Conservation (phyloP, 2,113 vertebrate species). For the Datnioides undecimradiatus region DNA sequence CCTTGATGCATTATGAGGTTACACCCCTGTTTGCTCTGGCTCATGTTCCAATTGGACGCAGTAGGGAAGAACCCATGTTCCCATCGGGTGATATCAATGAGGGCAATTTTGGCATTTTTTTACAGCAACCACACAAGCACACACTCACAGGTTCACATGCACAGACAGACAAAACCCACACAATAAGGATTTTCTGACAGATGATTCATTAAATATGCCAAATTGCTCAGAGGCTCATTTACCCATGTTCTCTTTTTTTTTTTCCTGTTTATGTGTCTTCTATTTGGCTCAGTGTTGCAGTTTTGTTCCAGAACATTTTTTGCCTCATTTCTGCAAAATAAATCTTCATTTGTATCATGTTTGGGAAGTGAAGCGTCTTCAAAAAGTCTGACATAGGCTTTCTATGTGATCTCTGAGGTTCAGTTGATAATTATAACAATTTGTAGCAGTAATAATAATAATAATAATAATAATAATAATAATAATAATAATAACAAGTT, state of each 20-base stretch:
- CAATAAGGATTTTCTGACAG: conserved; percentile 34
- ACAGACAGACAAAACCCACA: conserved; percentile 8
- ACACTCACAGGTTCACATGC: conserved; percentile 1
- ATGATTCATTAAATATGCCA: conserved; percentile 40
- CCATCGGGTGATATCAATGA: conserved; percentile 54
- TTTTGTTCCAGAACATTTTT: conserved; percentile 31
- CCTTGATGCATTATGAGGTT: conserved; percentile 64
- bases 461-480: too few relatives aligned
- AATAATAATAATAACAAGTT: too few relatives aligned
- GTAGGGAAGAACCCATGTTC: conserved; percentile 51
- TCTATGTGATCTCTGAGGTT: not conserved
- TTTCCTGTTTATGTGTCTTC: conserved; percentile 34
- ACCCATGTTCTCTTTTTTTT: conserved; percentile 21
- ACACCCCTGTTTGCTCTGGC: conserved; percentile 78
- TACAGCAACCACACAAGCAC: conserved; percentile 16
- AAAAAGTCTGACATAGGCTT: not conserved
- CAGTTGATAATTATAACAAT: too few relatives aligned
- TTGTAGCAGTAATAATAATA: too few relatives aligned
- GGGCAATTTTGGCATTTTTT: conserved; percentile 50
- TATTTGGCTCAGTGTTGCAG: conserved; percentile 27
- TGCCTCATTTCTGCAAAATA: conserved; percentile 20
- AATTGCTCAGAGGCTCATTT: conserved; percentile 29
- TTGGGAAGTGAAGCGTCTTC: conserved; percentile 25
- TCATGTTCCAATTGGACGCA: conserved; percentile 47
- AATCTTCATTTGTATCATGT: conserved; percentile 43